Base-by-base conservation (phyloP, 2,113 vertebrate species). In the Corythornis madagascariensis region DNA sequence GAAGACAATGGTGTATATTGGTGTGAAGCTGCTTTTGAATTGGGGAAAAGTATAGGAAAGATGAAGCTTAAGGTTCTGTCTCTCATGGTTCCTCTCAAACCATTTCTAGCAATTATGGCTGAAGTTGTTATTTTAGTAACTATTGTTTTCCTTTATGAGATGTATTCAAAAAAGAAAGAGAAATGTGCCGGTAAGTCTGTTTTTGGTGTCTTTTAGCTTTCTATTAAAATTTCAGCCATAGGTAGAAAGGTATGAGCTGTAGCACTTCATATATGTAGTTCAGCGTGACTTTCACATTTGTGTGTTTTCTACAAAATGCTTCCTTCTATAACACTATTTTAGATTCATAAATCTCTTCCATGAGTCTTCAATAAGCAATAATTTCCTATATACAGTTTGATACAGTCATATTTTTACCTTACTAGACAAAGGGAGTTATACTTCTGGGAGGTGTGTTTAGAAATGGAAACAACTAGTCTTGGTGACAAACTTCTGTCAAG, bases 71-170 rank as follows among this genome's bases (percentile, higher is more conserved):
- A 70, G 59, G 98, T 99, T 57, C 96, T 99, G 63, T 98, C 96
- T 43, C 94, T 98, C 50, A 16, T 93, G 25, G 98, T 97, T 66
- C 99, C 99, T n/a, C 97, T 99, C 74, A 99, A 98, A 86, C 98
- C 98, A 2, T 99, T 99, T 88, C 7, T 99, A 7, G 98, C 66
- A 64, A 96, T 99, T 74, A 69, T 97, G 64, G 91, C 88, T 8
- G 99, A 99, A 83, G 99, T 99, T 26, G 12, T 96, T 20, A 0
- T 98, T 50, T 92, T 99, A 52, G 98, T 99, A 53, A 45, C 96
- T 13, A 3, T 95, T 28, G 98, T 99, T 89, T 93, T 98, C 33
- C 79, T 98, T 45, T 99, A 81, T 26, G 99, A 99, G 96, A 55
- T 92, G 4, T 93, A 91, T 50, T 97, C 89, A 0, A 97, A 98